A percentile compares a stretch with the other conserved stretches of the same genome.
These are phyloP conservation scores for Agapostemon virescens DNA, from an alignment of 2,888 invertebrate species.

Conservation along the genomic window DNA sequence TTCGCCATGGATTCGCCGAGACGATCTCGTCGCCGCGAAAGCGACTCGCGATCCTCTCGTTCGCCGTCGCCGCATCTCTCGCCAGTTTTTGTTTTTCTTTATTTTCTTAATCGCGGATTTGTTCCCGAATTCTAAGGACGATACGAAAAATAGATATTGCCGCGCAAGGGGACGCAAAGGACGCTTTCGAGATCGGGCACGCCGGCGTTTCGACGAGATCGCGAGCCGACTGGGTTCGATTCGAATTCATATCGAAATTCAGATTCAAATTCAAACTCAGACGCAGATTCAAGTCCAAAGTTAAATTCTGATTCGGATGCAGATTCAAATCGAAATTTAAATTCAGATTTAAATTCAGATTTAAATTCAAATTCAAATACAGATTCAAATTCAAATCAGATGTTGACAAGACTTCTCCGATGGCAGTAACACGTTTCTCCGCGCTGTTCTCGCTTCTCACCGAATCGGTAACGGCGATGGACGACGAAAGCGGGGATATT, in stretches of 20 bases:
- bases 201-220: conserved; percentile 8
- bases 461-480: conserved; percentile 6
- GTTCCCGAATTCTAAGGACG: conserved; percentile 32
- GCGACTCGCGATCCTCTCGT: conserved; percentile 19
- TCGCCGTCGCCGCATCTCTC: background rate
- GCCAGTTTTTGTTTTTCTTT: background rate
- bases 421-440: conserved; percentile 25
- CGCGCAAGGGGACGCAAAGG: conserved; percentile 18
- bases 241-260: no score
- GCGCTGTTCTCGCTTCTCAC: conserved; percentile 4
- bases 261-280: no score
- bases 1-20: background rate
- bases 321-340: no score
- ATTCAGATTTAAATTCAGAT: no score
- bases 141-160: conserved; percentile 41
- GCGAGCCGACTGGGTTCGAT: background rate
- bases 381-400: no score
- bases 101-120: conserved; percentile 25
- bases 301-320: no score
- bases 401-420: background rate
- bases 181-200: conserved; percentile 24
- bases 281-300: no score
- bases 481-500: conserved; percentile 1
- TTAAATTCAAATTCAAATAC: no score
- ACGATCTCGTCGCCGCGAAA: background rate